These are phyloP conservation scores for Rhyacophila brunnea DNA, from an alignment of 1,140 invertebrate species.

Conservation along the genomic window DNA sequence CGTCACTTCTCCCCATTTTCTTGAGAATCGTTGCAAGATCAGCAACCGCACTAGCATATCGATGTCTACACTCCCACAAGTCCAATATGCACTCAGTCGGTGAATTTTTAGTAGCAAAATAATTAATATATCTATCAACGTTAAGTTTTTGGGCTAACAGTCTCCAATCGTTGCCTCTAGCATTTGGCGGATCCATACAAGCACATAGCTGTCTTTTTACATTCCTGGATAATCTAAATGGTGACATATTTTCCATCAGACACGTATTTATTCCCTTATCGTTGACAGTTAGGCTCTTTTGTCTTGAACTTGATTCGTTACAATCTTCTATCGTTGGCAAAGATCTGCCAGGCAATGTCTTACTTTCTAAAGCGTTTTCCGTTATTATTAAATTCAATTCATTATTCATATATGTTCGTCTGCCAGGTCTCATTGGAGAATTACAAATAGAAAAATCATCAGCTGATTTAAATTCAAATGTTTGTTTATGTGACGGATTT, in stretches of 20 bases:
- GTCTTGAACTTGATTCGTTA: constrained; percentile 14
- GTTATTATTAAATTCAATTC: constrained; percentile 29
- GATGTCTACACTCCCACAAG: constrained; percentile 91
- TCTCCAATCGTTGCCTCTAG: constrained; percentile 91
- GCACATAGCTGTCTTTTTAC: constrained; percentile 84
- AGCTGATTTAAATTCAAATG: constrained; percentile 51
- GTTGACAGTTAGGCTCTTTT: constrained; percentile 42
- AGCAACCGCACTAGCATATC: constrained; percentile 74
- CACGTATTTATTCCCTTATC: constrained; percentile 47
- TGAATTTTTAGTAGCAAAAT: constrained; percentile 92
- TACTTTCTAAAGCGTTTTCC: constrained; percentile 27
- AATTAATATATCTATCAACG: constrained; percentile 93
- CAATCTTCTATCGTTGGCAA: constrained; percentile 19
- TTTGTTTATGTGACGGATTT: constrained; percentile 50
- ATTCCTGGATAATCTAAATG: constrained; percentile 49
- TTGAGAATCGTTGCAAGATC: constrained; percentile 87
- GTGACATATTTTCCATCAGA: constrained; percentile 43
- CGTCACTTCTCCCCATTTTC: constrained; percentile 90
- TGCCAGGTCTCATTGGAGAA: constrained; percentile 31
- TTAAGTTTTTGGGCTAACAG: constrained; percentile 87
- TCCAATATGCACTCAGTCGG: constrained; percentile 95
- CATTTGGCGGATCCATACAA: constrained; percentile 84
- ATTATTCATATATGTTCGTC: constrained; percentile 25
- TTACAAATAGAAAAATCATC: constrained; percentile 47
- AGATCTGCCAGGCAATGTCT: constrained; percentile 21